A percentile compares a stretch with the other conserved stretches of the same genome.
Evolutionary conservation across 2,888 invertebrate genomes (phyloP).

Genomic region (Macaria liturata): DNA sequence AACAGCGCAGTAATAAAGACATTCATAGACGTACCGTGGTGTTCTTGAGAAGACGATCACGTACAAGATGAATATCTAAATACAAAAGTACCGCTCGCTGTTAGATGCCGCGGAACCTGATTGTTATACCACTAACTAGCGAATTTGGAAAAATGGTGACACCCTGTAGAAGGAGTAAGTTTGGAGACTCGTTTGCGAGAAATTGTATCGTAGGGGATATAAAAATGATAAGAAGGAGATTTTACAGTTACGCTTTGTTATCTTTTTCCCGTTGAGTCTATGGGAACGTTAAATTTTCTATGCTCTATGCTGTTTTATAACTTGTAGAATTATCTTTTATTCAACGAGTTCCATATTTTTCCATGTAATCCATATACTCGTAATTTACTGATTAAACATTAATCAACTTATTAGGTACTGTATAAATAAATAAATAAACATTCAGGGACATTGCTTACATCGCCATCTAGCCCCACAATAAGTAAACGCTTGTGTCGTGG

Average conservation of each 20-base stretch:
- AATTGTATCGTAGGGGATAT: constrained; percentile 9
- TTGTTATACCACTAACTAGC: constrained; percentile 58
- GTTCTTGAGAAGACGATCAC: constrained; percentile 80
- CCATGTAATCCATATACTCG: too few relatives aligned
- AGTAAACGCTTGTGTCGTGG: too few relatives aligned
- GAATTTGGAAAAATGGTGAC: constrained; percentile 43
- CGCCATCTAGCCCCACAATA: too few relatives aligned
- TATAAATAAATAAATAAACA: too few relatives aligned
- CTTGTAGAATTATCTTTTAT: too few relatives aligned
- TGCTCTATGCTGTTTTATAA: too few relatives aligned
- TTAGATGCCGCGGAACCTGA: constrained; percentile 72
- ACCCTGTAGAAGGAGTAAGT: constrained; percentile 21
- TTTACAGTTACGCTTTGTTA: background rate
- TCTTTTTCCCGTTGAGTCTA: background rate
- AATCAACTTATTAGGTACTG: too few relatives aligned
- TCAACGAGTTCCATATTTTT: too few relatives aligned
- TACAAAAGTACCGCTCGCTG: constrained; percentile 80
- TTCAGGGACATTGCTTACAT: too few relatives aligned
- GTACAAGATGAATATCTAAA: constrained; percentile 79
- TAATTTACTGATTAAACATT: too few relatives aligned
- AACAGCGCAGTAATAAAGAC: constrained; percentile 79
- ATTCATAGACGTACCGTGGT: constrained; percentile 79
- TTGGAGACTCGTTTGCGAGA: background rate
- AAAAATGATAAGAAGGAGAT: constrained; percentile 13
- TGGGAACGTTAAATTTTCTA: too few relatives aligned